Percentiles rank a stretch among this genome's conserved stretches.
phyloP scores from a whole-genome alignment of 2,797 vertebrate species.

The Arctocebus calabarensis region DNA sequence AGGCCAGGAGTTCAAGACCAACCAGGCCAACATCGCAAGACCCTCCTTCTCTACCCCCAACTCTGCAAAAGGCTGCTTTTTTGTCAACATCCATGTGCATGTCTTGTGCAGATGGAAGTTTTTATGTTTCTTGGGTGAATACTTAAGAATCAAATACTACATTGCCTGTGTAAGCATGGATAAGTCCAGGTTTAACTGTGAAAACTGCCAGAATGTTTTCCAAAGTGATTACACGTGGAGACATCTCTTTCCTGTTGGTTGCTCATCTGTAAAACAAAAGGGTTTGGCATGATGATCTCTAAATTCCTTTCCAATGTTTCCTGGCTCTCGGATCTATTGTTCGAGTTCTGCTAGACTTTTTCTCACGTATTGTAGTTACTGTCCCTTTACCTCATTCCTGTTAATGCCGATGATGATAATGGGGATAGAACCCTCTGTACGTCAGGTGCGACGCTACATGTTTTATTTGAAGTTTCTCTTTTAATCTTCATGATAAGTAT shows the following conservation, averaged over 20 bases:
- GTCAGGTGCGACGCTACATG: background rate
- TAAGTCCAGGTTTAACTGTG: slow-evolving; percentile 6
- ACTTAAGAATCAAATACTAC: background rate
- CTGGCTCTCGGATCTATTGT: background rate
- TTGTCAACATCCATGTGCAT: background rate
- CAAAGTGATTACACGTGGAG: background rate
- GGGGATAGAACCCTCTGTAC: background rate
- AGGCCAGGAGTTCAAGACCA: background rate
- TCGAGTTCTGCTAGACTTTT: background rate
- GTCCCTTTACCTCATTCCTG: background rate
- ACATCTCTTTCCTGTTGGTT: background rate
- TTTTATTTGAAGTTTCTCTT: slow-evolving; percentile 29
- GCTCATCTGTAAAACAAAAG: background rate
- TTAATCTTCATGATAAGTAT: background rate
- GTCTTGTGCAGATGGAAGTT: background rate
- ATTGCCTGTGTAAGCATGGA: background rate
- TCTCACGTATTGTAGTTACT: slow-evolving; percentile 8
- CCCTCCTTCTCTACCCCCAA: too few species aligned
- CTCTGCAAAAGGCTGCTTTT: background rate
- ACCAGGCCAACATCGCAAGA: background rate
- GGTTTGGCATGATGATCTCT: background rate
- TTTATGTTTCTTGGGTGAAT: slow-evolving; percentile 23
- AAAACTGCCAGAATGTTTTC: slow-evolving; percentile 16
- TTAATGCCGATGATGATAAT: background rate
- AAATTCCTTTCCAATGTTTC: background rate